Conservation (phyloP, 2,113 vertebrate genomes). For the Misgurnus anguillicaudatus region DNA sequence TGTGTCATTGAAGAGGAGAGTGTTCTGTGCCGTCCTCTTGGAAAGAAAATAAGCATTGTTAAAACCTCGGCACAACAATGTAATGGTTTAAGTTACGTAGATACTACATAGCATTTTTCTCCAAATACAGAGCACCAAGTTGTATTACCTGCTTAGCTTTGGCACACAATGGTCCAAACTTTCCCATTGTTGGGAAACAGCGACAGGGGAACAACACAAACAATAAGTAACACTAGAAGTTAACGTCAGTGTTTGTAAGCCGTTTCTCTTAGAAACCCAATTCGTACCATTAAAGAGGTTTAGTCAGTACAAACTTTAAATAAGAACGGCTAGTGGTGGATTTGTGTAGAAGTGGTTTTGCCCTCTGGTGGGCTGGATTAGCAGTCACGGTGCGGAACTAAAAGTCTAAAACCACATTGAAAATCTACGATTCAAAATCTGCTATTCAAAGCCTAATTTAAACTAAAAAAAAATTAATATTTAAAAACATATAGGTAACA, state of each 20-base stretch:
- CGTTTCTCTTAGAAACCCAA: slow-evolving; percentile 6
- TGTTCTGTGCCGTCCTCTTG: background rate
- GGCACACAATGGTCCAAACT: background rate
- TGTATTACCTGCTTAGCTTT: slow-evolving; percentile 4
- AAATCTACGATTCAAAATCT: no score
- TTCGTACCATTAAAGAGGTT: background rate
- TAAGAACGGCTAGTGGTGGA: background rate
- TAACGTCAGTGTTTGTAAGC: background rate
- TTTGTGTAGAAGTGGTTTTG: slow-evolving; percentile 1
- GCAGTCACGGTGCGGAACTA: no score
- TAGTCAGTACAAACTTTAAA: background rate
- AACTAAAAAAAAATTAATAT: no score
- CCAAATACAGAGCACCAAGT: background rate
- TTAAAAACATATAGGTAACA: no score
- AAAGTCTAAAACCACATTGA: no score
- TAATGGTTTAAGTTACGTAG: background rate
- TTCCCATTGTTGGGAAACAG: background rate
- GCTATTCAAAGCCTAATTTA: no score
- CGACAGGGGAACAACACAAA: background rate
- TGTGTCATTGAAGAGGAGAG: background rate
- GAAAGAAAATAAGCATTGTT: background rate
- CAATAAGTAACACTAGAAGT: background rate
- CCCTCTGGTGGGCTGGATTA: slow-evolving; percentile 33
- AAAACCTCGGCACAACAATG: background rate
- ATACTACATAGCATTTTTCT: background rate